A percentile compares a stretch with the other conserved stretches of the same genome.
Conservation (phyloP, 2,113 vertebrate genomes). For the Scortum barcoo region DNA sequence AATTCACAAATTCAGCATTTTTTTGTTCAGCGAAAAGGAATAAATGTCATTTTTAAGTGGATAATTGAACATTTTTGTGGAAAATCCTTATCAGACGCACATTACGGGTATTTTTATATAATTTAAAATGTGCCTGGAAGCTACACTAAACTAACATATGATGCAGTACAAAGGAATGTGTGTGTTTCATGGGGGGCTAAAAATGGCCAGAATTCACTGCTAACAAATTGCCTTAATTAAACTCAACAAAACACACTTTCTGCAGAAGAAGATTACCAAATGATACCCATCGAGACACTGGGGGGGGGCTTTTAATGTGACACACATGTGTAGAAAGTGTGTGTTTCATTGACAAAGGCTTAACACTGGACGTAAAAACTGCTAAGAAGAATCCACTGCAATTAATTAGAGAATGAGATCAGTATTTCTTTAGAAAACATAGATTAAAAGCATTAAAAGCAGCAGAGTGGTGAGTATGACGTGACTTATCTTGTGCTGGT, state of each 20-base stretch:
- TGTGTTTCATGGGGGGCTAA: not conserved
- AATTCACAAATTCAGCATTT: too few relatives aligned
- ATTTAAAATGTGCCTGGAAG: too few relatives aligned
- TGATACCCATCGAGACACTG: not conserved
- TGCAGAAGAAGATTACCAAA: not conserved
- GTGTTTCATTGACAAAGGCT: not conserved
- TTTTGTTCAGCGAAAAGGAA: too few relatives aligned
- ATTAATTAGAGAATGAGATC: not conserved
- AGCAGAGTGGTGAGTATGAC: not conserved
- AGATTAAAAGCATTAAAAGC: not conserved
- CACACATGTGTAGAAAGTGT: conserved; percentile 18
- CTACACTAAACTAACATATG: too few relatives aligned
- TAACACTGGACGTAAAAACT: not conserved
- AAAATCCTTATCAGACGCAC: too few relatives aligned
- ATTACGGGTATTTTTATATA: too few relatives aligned
- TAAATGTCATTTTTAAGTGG: too few relatives aligned
- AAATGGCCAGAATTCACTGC: not conserved
- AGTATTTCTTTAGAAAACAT: not conserved
- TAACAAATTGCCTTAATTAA: not conserved
- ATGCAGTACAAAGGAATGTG: not conserved
- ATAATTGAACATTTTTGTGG: too few relatives aligned
- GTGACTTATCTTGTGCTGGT: not conserved
- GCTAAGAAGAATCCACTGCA: not conserved
- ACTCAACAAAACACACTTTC: not conserved
- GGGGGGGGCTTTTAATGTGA: not conserved